phyloP scores from a whole-genome alignment of 2,113 vertebrate genomes.

The Gallinago undulata region DNA sequence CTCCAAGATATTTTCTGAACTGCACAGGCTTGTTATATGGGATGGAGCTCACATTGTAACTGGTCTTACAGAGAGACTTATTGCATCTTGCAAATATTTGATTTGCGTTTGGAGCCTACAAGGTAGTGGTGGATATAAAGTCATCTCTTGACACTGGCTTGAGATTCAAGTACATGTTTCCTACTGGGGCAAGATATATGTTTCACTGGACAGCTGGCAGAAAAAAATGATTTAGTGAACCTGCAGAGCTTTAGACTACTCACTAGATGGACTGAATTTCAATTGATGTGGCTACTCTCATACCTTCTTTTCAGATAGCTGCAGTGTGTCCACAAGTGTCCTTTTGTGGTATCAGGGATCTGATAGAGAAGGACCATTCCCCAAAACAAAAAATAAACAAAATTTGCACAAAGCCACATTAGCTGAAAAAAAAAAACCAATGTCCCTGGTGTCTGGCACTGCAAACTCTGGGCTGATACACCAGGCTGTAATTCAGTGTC shows the following conservation, averaged over 20 bases:
- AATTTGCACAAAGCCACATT: not conserved
- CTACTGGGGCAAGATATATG: not conserved
- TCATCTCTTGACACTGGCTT: not conserved
- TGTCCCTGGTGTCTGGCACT: not conserved
- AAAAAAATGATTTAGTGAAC: not conserved
- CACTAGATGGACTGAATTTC: not conserved
- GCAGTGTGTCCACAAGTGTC: not conserved
- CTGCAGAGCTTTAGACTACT: not conserved
- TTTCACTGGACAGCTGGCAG: not conserved
- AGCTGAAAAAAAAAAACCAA: not conserved
- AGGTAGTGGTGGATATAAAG: not conserved
- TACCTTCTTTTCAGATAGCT: not conserved
- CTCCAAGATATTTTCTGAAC: not conserved
- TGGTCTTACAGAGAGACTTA: not conserved
- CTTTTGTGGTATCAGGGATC: not conserved
- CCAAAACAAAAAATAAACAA: not conserved
- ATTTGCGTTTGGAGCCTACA: not conserved
- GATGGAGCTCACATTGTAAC: not conserved
- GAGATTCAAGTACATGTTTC: not conserved
- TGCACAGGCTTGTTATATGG: not conserved
- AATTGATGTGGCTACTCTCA: not conserved
- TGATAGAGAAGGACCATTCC: not conserved
- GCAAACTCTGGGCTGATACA: not conserved
- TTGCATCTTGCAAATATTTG: not conserved
- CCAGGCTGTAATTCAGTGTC: slow-evolving; percentile 2